A percentile compares a stretch with the other conserved stretches of the same genome.
phyloP scores from a whole-genome alignment of 2,888 invertebrate genomes.

The Eupithecia insigniata region DNA sequence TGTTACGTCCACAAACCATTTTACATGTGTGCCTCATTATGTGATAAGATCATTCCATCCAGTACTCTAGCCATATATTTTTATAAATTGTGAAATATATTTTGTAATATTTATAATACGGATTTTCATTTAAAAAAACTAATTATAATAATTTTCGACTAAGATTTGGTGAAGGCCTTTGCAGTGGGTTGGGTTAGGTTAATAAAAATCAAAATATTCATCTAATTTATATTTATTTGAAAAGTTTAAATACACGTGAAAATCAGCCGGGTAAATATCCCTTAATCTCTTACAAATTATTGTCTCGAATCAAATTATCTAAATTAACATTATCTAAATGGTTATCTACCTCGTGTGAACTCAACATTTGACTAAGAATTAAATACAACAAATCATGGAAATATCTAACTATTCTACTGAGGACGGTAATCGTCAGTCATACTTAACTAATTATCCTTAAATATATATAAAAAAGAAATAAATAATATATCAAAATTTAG shows the following conservation, averaged over 20 bases:
- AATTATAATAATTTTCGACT: too few relatives aligned
- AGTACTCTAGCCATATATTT: conserved; percentile 65
- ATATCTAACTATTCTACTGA: conserved; percentile 42
- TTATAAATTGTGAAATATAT: conserved; percentile 42
- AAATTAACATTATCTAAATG: conserved; percentile 59
- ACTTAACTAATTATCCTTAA: conserved; percentile 46
- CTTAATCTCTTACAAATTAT: conserved; percentile 59
- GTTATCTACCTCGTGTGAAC: conserved; percentile 46
- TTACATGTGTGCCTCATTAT: conserved; percentile 25
- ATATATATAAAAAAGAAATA: conserved; percentile 50
- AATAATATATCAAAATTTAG: conserved; percentile 51
- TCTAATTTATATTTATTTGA: conserved; percentile 63
- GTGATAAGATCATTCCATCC: conserved; percentile 40
- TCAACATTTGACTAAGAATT: conserved; percentile 62
- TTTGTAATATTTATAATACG: conserved; percentile 47
- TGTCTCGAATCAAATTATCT: conserved; percentile 50
- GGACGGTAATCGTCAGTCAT: conserved; percentile 63
- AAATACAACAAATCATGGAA: conserved; percentile 47
- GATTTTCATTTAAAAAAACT: conserved; percentile 28
- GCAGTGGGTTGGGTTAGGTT: background rate
- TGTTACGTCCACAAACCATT: conserved; percentile 7
- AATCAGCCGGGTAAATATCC: conserved; percentile 51
- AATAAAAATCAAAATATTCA: conserved; percentile 13
- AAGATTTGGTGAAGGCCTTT: background rate
- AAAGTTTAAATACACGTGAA: conserved; percentile 78